These are phyloP conservation scores for Sarcophaga variegata DNA, from an alignment of 2,888 invertebrate species.

Conservation along the genomic window DNA sequence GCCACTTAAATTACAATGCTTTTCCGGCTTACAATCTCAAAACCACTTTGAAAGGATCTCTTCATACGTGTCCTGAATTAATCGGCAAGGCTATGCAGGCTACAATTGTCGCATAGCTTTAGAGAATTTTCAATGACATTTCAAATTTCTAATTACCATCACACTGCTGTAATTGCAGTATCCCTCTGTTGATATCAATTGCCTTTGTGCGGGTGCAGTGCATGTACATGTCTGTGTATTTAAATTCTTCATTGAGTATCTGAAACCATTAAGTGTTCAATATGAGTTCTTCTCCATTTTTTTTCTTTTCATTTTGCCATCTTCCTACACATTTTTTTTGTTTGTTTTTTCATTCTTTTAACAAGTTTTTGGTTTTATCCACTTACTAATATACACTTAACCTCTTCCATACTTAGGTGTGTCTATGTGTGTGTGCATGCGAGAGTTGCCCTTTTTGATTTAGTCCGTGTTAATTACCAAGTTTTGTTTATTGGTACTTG, in stretches of 20 bases:
- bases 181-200: background rate
- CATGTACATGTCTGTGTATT: conserved; percentile 24
- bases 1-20: too few species aligned
- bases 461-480: conserved; percentile 69
- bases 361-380: conserved; percentile 69
- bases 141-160: background rate
- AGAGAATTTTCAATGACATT: background rate
- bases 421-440: background rate
- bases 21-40: too few species aligned
- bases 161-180: background rate
- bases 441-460: conserved; percentile 51
- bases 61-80: too few species aligned
- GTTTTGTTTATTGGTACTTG: conserved; percentile 68
- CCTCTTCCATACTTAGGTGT: background rate
- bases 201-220: background rate
- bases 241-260: conserved; percentile 52
- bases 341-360: conserved; percentile 29
- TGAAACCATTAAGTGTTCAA: conserved; percentile 60
- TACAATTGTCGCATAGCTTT: too few species aligned
- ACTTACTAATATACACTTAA: conserved; percentile 37
- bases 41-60: too few species aligned
- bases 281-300: conserved; percentile 25
- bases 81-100: too few species aligned
- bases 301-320: background rate
- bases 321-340: background rate